These are phyloP conservation scores for Belonocnema kinseyi DNA, from an alignment of 1,140 invertebrate species.

Conservation along the genomic window DNA sequence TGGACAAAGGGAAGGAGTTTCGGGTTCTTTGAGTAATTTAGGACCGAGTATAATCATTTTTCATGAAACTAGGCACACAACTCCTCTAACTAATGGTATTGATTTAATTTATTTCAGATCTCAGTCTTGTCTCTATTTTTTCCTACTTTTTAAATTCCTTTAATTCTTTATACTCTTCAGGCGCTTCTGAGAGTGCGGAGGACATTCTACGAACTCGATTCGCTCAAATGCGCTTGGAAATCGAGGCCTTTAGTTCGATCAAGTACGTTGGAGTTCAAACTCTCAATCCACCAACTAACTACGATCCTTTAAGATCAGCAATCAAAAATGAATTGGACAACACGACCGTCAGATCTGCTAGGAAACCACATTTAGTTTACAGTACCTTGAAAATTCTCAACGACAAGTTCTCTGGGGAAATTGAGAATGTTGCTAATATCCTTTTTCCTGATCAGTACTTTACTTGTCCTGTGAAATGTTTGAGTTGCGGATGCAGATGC, in stretches of 20 bases:
- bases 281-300: conserved; percentile 75
- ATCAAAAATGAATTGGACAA: conserved; percentile 80
- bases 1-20: conserved; percentile 75
- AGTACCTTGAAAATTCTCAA: conserved; percentile 84
- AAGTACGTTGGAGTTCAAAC: conserved; percentile 83
- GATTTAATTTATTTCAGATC: conserved; percentile 40
- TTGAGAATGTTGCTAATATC: conserved; percentile 79
- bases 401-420: conserved; percentile 85
- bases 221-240: conserved; percentile 78
- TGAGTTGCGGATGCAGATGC: conserved; percentile 85
- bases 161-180: conserved; percentile 53
- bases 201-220: conserved; percentile 82
- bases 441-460: conserved; percentile 90
- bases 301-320: conserved; percentile 69
- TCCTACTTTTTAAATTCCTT: no score
- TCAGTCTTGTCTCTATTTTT: not conserved
- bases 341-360: conserved; percentile 81
- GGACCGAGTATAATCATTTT: conserved; percentile 88
- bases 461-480: conserved; percentile 84
- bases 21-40: conserved; percentile 75
- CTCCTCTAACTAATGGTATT: conserved; percentile 74
- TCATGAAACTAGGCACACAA: conserved; percentile 89
- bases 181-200: conserved; percentile 79
- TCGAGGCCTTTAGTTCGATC: conserved; percentile 85
- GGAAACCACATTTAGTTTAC: conserved; percentile 81